These are phyloP conservation scores for Zaprionus davidi DNA, from an alignment of 1,140 invertebrate species.

Conservation along the genomic window DNA sequence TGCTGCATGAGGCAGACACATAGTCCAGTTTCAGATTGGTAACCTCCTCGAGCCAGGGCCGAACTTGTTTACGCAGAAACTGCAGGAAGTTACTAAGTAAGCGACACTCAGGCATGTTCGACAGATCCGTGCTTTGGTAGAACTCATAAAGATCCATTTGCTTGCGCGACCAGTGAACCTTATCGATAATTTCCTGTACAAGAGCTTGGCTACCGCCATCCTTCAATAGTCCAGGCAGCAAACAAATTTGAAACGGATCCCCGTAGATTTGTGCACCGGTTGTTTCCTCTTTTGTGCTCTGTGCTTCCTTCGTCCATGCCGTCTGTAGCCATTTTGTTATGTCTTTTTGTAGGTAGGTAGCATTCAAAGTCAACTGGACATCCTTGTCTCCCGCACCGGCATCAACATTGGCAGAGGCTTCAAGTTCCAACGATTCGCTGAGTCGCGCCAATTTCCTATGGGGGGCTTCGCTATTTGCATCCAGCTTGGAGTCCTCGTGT, in stretches of 20 bases:
- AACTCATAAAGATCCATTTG: conserved; percentile 90
- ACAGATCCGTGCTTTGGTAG: conserved; percentile 88
- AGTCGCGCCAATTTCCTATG: conserved; percentile 60
- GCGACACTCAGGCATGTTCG: conserved; percentile 85
- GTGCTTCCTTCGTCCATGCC: conserved; percentile 39
- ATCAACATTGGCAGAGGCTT: neutral
- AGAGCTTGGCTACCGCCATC: conserved; percentile 45
- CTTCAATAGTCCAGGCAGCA: conserved; percentile 60
- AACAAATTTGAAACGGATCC: conserved; percentile 76
- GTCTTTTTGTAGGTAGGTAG: conserved; percentile 51
- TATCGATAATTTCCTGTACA: conserved; percentile 78
- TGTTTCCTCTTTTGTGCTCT: conserved; percentile 38
- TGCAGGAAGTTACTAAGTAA: conserved; percentile 76
- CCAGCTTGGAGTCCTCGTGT: conserved; percentile 19
- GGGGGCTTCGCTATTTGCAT: conserved; percentile 39
- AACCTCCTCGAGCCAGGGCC: conserved; percentile 85
- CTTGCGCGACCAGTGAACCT: conserved; percentile 87
- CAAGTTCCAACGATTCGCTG: conserved; percentile 19
- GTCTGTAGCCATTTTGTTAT: conserved; percentile 61
- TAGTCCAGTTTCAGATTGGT: conserved; percentile 87
- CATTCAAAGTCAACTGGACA: conserved; percentile 45
- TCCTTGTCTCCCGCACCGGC: neutral
- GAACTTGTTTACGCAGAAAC: conserved; percentile 67
- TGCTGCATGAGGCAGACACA: conserved; percentile 89
- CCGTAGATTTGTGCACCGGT: conserved; percentile 63